Percentiles rank a stretch among this genome's conserved stretches.
phyloP scores from a whole-genome alignment of 2,888 invertebrate genomes.

The Rotaria macrura region DNA sequence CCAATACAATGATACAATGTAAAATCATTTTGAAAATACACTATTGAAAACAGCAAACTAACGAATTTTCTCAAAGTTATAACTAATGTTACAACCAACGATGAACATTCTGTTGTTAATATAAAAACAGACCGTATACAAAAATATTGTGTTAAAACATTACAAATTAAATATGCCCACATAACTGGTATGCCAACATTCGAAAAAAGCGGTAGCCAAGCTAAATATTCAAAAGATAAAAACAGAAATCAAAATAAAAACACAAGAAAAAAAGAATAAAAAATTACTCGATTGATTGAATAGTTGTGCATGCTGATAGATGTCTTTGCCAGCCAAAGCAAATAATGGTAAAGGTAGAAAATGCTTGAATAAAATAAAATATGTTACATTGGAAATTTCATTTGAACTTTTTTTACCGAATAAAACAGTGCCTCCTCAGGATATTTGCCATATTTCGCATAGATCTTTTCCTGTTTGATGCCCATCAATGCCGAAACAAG shows the following conservation, averaged over 20 bases:
- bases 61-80: constrained; percentile 88
- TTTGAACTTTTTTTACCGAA: constrained; percentile 51
- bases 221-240: background rate
- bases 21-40: constrained; percentile 87
- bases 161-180: constrained; percentile 67
- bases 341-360: constrained; percentile 79
- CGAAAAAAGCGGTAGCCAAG: background rate
- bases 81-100: constrained; percentile 83
- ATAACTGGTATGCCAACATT: constrained; percentile 59
- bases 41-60: constrained; percentile 82
- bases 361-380: constrained; percentile 57
- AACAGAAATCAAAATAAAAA: background rate
- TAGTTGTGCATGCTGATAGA: constrained; percentile 64
- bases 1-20: constrained; percentile 81
- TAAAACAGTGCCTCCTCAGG: constrained; percentile 59
- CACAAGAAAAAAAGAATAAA: no score
- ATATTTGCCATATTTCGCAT: constrained; percentile 74
- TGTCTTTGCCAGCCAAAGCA: constrained; percentile 65
- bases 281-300: constrained; percentile 56
- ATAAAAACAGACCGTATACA: constrained; percentile 90
- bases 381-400: constrained; percentile 59
- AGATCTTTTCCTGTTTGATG: constrained; percentile 77
- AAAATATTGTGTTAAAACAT: constrained; percentile 76
- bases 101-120: constrained; percentile 81
- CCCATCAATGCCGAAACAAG: constrained; percentile 88